phyloP scores from a whole-genome alignment of 2,797 vertebrate species.

The Columba guinea region DNA sequence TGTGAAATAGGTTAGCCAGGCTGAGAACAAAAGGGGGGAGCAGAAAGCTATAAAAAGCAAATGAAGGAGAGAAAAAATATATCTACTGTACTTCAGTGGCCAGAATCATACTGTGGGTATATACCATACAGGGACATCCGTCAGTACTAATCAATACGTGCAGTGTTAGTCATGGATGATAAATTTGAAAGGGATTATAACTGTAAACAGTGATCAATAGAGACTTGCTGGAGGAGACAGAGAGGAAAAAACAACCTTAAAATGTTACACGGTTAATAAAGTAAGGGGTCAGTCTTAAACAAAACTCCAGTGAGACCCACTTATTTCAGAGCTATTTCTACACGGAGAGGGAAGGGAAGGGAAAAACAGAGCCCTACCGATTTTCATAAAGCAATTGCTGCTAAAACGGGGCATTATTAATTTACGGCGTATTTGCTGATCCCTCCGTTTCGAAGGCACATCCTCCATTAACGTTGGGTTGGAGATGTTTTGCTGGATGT shows the following conservation, averaged over 20 bases:
- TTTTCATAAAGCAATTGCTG: slow-evolving; percentile 73
- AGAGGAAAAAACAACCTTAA: slow-evolving; percentile 81
- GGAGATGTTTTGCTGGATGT: slow-evolving; percentile 76
- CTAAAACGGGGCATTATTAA: slow-evolving; percentile 80
- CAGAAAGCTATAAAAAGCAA: slow-evolving; percentile 69
- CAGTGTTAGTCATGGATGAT: slow-evolving; percentile 86
- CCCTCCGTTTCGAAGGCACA: slow-evolving; percentile 70
- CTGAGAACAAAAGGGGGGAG: slow-evolving; percentile 51
- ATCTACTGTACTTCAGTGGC: slow-evolving; percentile 68
- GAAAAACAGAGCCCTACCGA: background rate
- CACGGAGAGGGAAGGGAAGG: background rate
- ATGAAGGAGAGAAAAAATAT: slow-evolving; percentile 48
- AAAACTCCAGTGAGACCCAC: slow-evolving; percentile 74
- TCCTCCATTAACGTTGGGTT: slow-evolving; percentile 77
- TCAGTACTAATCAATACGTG: slow-evolving; percentile 84
- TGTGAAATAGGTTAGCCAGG: slow-evolving; percentile 61
- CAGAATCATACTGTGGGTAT: slow-evolving; percentile 69
- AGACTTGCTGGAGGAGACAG: slow-evolving; percentile 81
- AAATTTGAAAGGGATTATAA: slow-evolving; percentile 89
- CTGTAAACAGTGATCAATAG: slow-evolving; percentile 88
- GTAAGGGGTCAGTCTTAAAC: slow-evolving; percentile 75
- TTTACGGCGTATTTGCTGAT: slow-evolving; percentile 73
- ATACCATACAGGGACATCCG: slow-evolving; percentile 79
- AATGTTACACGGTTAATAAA: slow-evolving; percentile 84
- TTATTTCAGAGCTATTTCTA: slow-evolving; percentile 59